Conservation (phyloP, 2,888 invertebrate genomes). For the Lepidocyrtoides sp. region DNA sequence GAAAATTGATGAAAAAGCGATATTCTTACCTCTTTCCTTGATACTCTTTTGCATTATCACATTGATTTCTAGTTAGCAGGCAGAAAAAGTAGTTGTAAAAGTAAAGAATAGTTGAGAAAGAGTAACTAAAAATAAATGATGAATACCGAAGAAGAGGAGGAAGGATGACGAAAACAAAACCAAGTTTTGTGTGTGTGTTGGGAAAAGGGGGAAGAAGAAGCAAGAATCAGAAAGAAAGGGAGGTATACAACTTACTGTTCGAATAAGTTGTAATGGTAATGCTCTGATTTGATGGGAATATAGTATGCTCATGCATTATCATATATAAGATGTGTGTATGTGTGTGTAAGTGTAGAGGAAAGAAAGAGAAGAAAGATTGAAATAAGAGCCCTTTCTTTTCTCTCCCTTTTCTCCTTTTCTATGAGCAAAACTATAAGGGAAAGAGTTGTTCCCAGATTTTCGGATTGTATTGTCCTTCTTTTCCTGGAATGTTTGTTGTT, state of each 20-base stretch:
- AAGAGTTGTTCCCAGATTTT: slow-evolving; percentile 80
- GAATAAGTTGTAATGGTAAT: slow-evolving; percentile 59
- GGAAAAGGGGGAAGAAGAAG: slow-evolving; percentile 61
- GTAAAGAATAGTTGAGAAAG: slow-evolving; percentile 43
- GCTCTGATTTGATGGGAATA: slow-evolving; percentile 26
- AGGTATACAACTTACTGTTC: too few relatives aligned
- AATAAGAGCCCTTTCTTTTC: slow-evolving; percentile 64
- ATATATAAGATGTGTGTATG: neutral
- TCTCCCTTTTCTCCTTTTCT: slow-evolving; percentile 44
- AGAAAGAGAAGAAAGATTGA: slow-evolving; percentile 62
- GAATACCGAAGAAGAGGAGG: slow-evolving; percentile 41
- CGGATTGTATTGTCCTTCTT: slow-evolving; percentile 76
- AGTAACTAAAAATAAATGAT: slow-evolving; percentile 58
- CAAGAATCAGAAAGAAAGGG: slow-evolving; percentile 66
- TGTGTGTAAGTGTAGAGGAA: neutral
- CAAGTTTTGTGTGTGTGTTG: slow-evolving; percentile 61
- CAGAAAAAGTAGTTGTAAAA: neutral
- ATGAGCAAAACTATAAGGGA: slow-evolving; percentile 58
- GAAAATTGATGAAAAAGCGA: slow-evolving; percentile 64
- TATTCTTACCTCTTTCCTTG: slow-evolving; percentile 32
- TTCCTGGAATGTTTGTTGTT: slow-evolving; percentile 79
- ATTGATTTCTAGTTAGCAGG: slow-evolving; percentile 30
- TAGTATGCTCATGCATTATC: neutral
- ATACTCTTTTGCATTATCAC: neutral
- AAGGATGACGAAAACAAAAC: slow-evolving; percentile 65